Percentiles rank a stretch among this genome's conserved stretches.
Evolutionary conservation across 2,888 invertebrate genomes (phyloP).

Genomic region (Brachypterus glaber): DNA sequence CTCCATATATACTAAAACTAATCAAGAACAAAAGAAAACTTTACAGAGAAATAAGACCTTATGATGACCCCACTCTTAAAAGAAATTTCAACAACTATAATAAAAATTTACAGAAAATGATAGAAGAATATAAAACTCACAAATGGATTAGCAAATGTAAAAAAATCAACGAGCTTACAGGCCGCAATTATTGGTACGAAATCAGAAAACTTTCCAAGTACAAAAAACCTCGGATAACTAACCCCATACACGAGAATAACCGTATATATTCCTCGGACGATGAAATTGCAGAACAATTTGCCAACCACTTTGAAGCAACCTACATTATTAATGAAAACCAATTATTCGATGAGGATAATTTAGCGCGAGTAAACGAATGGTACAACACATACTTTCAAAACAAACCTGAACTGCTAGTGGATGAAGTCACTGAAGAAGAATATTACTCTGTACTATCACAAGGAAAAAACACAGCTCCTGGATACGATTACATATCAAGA

Average conservation of each 20-base stretch:
- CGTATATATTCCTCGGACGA: neutral
- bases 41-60: constrained; percentile 3
- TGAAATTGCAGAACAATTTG: neutral
- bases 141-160: constrained; percentile 2
- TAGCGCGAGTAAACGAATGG: neutral
- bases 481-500: neutral
- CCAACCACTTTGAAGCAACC: neutral
- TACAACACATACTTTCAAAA: neutral
- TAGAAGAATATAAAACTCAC: constrained; percentile 6
- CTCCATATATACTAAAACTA: no score
- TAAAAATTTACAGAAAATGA: constrained; percentile 6
- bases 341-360: neutral
- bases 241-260: neutral
- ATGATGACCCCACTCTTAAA: constrained; percentile 1
- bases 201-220: neutral
- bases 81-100: constrained; percentile 2
- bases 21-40: no score
- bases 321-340: neutral
- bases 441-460: neutral
- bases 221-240: neutral
- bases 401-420: neutral
- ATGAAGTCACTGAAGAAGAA: neutral
- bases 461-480: neutral
- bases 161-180: constrained; percentile 4
- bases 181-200: neutral